Percentiles rank a stretch among this genome's conserved stretches.
These are phyloP conservation scores for Campylomormyrus tamandua DNA, from an alignment of 2,113 vertebrate species.

Conservation along the genomic window DNA sequence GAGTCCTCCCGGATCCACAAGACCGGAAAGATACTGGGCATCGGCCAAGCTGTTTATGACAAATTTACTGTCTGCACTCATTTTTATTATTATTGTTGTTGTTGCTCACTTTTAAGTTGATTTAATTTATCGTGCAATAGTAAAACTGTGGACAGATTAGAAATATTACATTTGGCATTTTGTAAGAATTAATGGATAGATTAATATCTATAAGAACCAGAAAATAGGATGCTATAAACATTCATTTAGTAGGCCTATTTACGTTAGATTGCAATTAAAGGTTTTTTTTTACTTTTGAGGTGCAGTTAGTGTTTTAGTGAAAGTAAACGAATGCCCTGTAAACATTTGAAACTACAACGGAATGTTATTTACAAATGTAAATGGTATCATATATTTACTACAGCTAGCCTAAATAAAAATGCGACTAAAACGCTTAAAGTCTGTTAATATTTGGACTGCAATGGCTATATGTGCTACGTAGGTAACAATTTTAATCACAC, in stretches of 20 bases:
- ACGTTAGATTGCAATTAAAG: not conserved
- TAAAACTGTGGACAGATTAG: not conserved
- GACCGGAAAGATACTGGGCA: slow-evolving; percentile 57
- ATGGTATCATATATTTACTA: not conserved
- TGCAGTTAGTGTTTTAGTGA: not conserved
- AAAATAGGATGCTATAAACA: not conserved
- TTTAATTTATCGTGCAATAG: not conserved
- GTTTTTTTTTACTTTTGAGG: not conserved
- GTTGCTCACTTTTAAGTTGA: not conserved
- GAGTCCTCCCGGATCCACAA: slow-evolving; percentile 16
- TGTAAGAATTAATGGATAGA: not conserved
- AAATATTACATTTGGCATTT: not conserved
- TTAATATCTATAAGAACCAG: not conserved
- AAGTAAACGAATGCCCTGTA: not conserved
- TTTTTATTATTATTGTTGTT: not conserved
- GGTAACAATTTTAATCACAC: not conserved
- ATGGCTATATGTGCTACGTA: not conserved
- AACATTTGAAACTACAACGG: not conserved
- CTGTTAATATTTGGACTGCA: not conserved
- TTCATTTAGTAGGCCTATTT: not conserved
- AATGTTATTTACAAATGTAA: not conserved
- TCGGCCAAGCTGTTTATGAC: slow-evolving; percentile 15
- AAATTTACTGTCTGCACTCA: not conserved
- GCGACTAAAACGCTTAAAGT: not conserved
- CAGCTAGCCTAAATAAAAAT: not conserved